Base-by-base conservation (phyloP, 2,113 vertebrate species). In the Loxodonta africana region DNA sequence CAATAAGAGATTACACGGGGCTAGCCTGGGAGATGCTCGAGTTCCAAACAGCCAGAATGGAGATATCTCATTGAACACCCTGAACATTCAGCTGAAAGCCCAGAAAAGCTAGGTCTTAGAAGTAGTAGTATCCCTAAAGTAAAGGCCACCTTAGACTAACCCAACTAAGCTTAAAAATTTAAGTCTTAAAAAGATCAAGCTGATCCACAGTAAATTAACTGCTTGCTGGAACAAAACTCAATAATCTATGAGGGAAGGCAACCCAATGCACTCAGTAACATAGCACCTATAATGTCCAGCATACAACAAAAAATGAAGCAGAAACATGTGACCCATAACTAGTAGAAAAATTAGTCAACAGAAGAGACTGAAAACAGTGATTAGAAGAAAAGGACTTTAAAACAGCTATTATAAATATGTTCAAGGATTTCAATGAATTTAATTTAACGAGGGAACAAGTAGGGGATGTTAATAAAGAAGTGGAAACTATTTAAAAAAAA, bases 141-240 rank as follows among this genome's bases (percentile, higher is more conserved):
- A 33, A 90, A 65, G 57, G 15, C 10, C 30, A 60, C 80, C 73
- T 88, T 81, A 84, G 57, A 69, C 33, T 73, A 78, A 37, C 26
- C 41, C 33, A 76, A 30, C 21, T 48, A 51, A 48, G 57, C 53
- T 85, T 80, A 48, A 81, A 53, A 74, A 69, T 37, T 37, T 37
- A 33, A 92, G 30, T 3, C 67, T 77, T 25, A 6, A 82, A 94
- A 81, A 77, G 83, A 30, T 44, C 6, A 71, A 82, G 26, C 12
- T 78, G 71, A 65, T 65, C 14, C 23, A 46, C 25, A 88, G 46
- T 67, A 83, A 74, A 78, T 5, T 15, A 74, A 91, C 71, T 74
- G 6, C 62, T 83, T 37, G 18, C 2, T 96, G 48, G 69, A 86
- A 84, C 62, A 87, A 97, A 89, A 83, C n/a, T 85, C 53, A 91